Evolutionary conservation across 2,113 vertebrate genomes (phyloP), one percentile per base, ranked within the genome.

Genomic region (Brienomyrus brachyistius): DNA sequence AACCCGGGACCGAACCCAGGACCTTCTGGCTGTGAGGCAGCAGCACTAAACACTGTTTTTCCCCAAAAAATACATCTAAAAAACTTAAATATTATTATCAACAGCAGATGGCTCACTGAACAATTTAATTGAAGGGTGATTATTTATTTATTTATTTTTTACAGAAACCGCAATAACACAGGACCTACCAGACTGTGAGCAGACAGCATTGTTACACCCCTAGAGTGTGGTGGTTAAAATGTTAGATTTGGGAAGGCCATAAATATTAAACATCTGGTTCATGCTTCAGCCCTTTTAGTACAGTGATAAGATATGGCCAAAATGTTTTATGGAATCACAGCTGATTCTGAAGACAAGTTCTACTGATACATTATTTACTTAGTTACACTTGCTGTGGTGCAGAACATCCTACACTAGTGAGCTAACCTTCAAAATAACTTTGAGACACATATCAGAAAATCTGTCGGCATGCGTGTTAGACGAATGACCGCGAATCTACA

Each of bases 341-440:
- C 84, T 90, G 45, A 86, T 87, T 35, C 31, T 86, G 15, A 86
- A 86, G 80, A 11, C 59, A 66, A 48, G 59, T 51, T 87, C 56
- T 90, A 51, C 83, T 35, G 45, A 47, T 86, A 27, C 23, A 10
- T 70, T 31, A 86, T 86, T 50, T 51, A 31, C 56, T 50, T 3
- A 85, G 17, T 48, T 45, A 10, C 47, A 47, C 50, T 47, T 80
- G 27, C 56, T 59, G 45, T 85, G 43, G 52, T 40, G 52, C 23
- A 59, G 82, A 43, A 82, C 23, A 13, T 51, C 56, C 23, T 50
- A 51, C 40, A 47, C 23, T 54, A 31, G 17, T 62, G 80, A 89
- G 21, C 6, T 90, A 84, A 59, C 89, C 82, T 86, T 90, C 56
- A 86, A 86, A 90, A 86, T 45, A n/a, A n/a, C 56, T 86, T 4